Evolutionary conservation across 2,797 vertebrate species (phyloP).

Genomic region (Podarcis siculus): DNA sequence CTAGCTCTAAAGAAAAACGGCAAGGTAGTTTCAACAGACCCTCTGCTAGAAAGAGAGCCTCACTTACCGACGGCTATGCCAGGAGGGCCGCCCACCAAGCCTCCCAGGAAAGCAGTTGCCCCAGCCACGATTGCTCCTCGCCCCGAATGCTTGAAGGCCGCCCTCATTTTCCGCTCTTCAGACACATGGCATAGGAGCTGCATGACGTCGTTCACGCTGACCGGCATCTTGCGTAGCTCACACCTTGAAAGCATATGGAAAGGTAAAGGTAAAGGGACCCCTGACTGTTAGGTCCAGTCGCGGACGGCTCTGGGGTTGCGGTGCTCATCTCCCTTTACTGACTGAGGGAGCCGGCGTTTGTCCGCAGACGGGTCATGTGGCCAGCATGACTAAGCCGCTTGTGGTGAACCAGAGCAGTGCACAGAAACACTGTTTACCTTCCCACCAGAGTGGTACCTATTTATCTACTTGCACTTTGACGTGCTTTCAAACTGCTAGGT

Average conservation of each 20-base stretch:
- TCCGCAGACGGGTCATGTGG: no score
- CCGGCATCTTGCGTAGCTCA: conserved; percentile 71
- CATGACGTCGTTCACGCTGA: conserved; percentile 81
- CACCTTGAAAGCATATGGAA: neutral
- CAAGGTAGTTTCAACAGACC: neutral
- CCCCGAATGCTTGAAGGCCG: conserved; percentile 80
- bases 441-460: no score
- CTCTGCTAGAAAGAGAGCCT: neutral
- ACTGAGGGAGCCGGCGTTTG: no score
- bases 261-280: no score
- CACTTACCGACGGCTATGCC: conserved; percentile 88
- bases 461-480: no score
- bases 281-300: rapidly evolving
- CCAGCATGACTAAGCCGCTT: no score
- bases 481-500: no score
- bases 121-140: conserved; percentile 83
- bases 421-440: no score
- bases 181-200: conserved; percentile 83
- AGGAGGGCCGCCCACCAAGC: conserved; percentile 83
- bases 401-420: no score
- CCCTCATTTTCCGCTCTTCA: conserved; percentile 81
- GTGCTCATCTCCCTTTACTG: no score
- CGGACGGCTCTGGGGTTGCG: no score
- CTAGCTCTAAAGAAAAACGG: neutral
- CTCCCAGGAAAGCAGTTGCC: conserved; percentile 83